Evolutionary conservation across 2,113 vertebrate genomes (phyloP), one percentile per base, ranked within the genome.

Genomic region (Malurus melanocephalus): DNA sequence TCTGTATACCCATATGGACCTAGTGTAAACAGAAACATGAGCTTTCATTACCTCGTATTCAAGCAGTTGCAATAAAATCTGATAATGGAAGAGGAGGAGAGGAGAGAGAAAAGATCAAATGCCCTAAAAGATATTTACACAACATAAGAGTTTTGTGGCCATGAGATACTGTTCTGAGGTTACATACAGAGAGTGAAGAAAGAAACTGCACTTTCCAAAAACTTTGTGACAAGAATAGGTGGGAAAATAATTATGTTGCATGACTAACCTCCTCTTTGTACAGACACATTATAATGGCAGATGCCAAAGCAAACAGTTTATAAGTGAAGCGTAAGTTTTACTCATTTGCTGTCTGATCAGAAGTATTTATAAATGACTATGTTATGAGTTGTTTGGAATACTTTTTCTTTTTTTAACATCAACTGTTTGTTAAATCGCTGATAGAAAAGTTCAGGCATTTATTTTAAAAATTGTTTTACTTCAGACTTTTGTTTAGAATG

Each of bases 21-120:
- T 78, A 95, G 71, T 77, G 85, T 93, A 96, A 97, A 97, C 76
- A 97, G 97, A 97, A 96, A 95, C 88, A 87, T 92, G 94, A 96
- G 80, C 93, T 93, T 96, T 95, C 95, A 90, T 92, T 93, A 93
- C 87, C 55, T 95, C 78, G 82, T 82, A 89, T 94, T 92, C 86
- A 80, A 85, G 65, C 40, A 90, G 85, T 88, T 94, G 94, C 94
- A 96, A 74, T 97, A 96, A 97, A 96, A 95, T 80, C 87, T 90
- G 75, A 77, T 96, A 97, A 96, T 97, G 96, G 95, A 93, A 93
- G 88, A 90, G 48, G 30, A 93, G 91, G 86, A 91, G 80, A 95
- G 87, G 91, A 89, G 90, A 92, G 60, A 64, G 80, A 94, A 95
- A 94, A 97, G 95, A 97, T 94, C n/a, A 81, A 97, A 94, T 95